Conservation (phyloP, 2,113 vertebrate species). For the Atherinomorus stipes region DNA sequence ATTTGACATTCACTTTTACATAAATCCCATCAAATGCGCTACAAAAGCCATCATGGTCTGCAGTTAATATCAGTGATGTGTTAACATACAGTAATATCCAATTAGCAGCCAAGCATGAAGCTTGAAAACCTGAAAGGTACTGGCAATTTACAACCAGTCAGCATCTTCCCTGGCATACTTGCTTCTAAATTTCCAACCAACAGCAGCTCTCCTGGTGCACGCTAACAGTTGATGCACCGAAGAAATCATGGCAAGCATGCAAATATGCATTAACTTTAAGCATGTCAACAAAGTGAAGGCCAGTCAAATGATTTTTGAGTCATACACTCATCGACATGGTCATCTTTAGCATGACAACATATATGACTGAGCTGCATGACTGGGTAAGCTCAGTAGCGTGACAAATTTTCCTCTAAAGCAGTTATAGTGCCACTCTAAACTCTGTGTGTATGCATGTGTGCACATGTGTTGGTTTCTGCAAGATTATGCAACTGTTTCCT, state of each 20-base stretch:
- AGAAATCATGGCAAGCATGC: too few species aligned
- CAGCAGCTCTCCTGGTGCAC: background rate
- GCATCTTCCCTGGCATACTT: background rate
- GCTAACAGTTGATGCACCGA: too few species aligned
- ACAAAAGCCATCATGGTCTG: too few species aligned
- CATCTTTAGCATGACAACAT: too few species aligned
- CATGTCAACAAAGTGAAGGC: too few species aligned
- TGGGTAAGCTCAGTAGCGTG: slow-evolving; percentile 1
- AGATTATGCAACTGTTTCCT: slow-evolving; percentile 63
- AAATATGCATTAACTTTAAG: too few species aligned
- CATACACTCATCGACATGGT: too few species aligned
- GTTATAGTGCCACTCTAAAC: slow-evolving; percentile 13
- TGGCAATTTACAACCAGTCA: background rate
- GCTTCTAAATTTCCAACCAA: background rate
- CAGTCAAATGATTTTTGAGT: too few species aligned
- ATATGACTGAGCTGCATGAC: slow-evolving; percentile 13
- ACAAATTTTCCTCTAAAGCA: slow-evolving; percentile 45
- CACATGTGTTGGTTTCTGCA: background rate
- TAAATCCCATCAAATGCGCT: too few species aligned
- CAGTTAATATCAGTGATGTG: too few species aligned
- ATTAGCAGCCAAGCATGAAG: background rate
- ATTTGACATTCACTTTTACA: too few species aligned
- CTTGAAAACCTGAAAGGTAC: background rate
- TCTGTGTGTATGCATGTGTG: slow-evolving; percentile 12
- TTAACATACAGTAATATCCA: too few species aligned